Evolutionary conservation across 2,888 invertebrate genomes (phyloP), one percentile per base, ranked within the genome.

Genomic region (Rhingia campestris): DNA sequence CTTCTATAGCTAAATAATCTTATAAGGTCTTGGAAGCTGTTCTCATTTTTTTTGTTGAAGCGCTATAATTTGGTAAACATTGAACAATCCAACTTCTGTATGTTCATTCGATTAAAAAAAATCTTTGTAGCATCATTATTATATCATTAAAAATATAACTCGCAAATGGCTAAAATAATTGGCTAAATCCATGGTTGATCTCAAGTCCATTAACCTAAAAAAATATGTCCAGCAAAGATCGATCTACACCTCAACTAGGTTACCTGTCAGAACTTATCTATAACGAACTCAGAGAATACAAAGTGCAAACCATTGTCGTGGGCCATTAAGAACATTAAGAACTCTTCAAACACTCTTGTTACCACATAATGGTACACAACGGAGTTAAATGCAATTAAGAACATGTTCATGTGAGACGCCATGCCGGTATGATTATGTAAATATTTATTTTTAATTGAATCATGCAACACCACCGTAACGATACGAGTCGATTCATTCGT

Each of bases 351-450:
- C 12, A 3, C 30, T n/a, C 4, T 41, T 41, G 41, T 33, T 45
- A 1, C 12, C 47, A 5, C 12, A 9, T 6, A 2, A 7, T 10
- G 7, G 39, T 32, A 30, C 12, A 9, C 35, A 3, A 22, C 10
- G 41, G 35, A 47, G 47, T 37, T 64, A 39, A 39, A 7, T 43
- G 41, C 58, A 58, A 74, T 66, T 74, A 74, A 32, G 41, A 56
- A 32, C 47, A 45, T 43, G 41, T 35, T 66, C 22, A 33, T 49
- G 56, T 14, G 56, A 45, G 30, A 14, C 7, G 22, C 22, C 22
- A 30, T 49, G 12, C 54, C 30, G 30, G 49, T 51, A 22, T 39
- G 43, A 43, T 66, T 47, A 58, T 58, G 69, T 37, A 47, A 69
- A 67, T 56, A 54, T 54, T 37, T 35, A 6, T 54, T 67, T 56